phyloP scores from a whole-genome alignment of 2,797 vertebrate genomes.

The Triplophysa yarkandensis region DNA sequence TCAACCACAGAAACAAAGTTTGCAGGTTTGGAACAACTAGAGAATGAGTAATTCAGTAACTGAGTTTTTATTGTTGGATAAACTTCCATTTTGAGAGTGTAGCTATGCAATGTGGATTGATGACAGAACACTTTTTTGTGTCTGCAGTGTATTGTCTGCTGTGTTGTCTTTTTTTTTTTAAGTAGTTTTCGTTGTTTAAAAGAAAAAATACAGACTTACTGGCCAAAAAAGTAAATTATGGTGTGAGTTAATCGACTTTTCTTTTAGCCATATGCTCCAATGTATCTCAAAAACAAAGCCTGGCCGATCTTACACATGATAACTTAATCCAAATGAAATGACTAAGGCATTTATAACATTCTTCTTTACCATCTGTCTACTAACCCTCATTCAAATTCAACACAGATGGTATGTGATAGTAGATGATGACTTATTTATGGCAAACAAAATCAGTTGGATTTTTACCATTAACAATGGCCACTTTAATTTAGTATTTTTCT shows the following conservation, averaged over 20 bases:
- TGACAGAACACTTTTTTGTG: not conserved
- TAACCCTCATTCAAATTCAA: not conserved
- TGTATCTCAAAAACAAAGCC: not conserved
- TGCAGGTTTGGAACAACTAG: too few species aligned
- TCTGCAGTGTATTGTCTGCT: too few species aligned
- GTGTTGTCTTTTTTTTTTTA: too few species aligned
- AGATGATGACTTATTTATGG: conserved; percentile 9
- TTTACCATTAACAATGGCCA: not conserved
- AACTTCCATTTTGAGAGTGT: not conserved
- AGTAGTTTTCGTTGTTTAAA: not conserved
- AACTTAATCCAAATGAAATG: conserved; percentile 5
- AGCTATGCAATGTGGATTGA: not conserved
- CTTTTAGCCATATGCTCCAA: not conserved
- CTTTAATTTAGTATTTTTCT: not conserved
- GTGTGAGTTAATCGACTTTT: not conserved
- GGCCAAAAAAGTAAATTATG: not conserved
- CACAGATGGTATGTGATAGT: conserved; percentile 20
- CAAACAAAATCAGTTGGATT: not conserved
- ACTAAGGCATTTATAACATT: not conserved
- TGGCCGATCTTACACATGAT: not conserved
- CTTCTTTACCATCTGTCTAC: not conserved
- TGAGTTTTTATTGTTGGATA: too few species aligned
- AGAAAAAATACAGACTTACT: not conserved
- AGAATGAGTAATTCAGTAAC: too few species aligned
- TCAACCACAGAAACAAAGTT: too few species aligned